phyloP scores from a whole-genome alignment of 2,888 invertebrate genomes.

The Drosophila parthenogenetica region DNA sequence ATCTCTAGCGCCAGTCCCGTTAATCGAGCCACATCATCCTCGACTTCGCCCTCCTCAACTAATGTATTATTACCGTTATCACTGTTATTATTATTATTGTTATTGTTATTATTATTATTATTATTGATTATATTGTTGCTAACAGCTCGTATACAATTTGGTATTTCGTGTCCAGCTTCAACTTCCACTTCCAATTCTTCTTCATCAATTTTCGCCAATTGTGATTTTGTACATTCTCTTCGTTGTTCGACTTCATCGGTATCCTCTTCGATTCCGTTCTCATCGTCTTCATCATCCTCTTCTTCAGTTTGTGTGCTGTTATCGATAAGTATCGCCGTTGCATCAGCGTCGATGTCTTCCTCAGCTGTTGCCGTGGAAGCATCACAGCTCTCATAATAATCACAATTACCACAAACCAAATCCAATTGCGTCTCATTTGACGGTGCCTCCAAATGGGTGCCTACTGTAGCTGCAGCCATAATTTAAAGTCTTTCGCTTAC shows the following conservation, averaged over 20 bases:
- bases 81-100: conserved; percentile 12
- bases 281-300: conserved; percentile 25
- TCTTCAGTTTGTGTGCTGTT: conserved; percentile 73
- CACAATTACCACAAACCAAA: conserved; percentile 63
- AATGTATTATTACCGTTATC: background rate
- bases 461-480: conserved; percentile 75
- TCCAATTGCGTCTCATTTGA: conserved; percentile 43
- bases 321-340: conserved; percentile 65
- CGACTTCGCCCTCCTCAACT: conserved; percentile 16
- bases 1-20: conserved; percentile 60
- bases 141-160: conserved; percentile 36
- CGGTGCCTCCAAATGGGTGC: conserved; percentile 61
- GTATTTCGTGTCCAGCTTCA: conserved; percentile 6
- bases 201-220: conserved; percentile 47
- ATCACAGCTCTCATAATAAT: conserved; percentile 58
- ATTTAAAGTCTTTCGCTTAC: background rate
- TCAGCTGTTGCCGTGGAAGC: conserved; percentile 16
- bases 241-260: conserved; percentile 4
- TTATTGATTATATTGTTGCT: conserved; percentile 21
- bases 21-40: conserved; percentile 50
- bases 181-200: conserved; percentile 21
- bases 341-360: background rate
- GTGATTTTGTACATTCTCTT: conserved; percentile 22
- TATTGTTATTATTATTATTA: conserved; percentile 15
- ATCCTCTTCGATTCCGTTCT: conserved; percentile 9